A percentile compares a stretch with the other conserved stretches of the same genome.
These are phyloP conservation scores for Lagodon rhomboides DNA, from an alignment of 2,797 vertebrate genomes.

Conservation along the genomic window DNA sequence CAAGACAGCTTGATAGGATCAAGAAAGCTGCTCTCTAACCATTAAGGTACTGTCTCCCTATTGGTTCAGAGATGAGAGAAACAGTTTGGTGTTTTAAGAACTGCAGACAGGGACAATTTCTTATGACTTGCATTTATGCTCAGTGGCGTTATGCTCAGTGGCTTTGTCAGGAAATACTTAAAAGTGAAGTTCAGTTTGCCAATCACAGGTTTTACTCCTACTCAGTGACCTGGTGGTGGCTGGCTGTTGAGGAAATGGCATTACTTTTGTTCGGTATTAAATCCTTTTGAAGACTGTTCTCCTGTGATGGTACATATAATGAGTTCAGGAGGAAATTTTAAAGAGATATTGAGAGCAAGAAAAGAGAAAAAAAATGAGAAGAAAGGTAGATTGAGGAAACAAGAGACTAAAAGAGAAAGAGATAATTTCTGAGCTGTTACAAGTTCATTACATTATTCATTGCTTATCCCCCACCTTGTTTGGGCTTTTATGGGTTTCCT, in stretches of 20 bases:
- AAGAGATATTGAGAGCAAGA: conserved; percentile 43
- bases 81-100: conserved; percentile 48
- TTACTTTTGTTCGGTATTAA: conserved; percentile 52
- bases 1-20: conserved; percentile 38
- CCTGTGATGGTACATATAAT: conserved; percentile 62
- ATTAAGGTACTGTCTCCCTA: conserved; percentile 12
- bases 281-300: conserved; percentile 60
- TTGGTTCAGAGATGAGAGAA: conserved; percentile 41
- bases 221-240: conserved; percentile 49
- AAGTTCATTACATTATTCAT: conserved; percentile 75
- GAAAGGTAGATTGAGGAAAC: conserved; percentile 39
- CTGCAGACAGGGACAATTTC: conserved; percentile 57
- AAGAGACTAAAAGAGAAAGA: conserved; percentile 39
- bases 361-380: conserved; percentile 1
- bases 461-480: conserved; percentile 62
- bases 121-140: conserved; percentile 56
- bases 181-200: conserved; percentile 62
- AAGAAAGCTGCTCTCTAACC: conserved; percentile 49
- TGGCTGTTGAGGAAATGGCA: conserved; percentile 32
- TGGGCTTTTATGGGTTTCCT: conserved; percentile 60
- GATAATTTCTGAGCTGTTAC: conserved; percentile 67
- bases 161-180: conserved; percentile 63
- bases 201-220: conserved; percentile 52
- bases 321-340: conserved; percentile 45
- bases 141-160: conserved; percentile 52